Evolutionary conservation across 2,797 vertebrate species (phyloP).

Genomic region (Rhinichthys osculus): DNA sequence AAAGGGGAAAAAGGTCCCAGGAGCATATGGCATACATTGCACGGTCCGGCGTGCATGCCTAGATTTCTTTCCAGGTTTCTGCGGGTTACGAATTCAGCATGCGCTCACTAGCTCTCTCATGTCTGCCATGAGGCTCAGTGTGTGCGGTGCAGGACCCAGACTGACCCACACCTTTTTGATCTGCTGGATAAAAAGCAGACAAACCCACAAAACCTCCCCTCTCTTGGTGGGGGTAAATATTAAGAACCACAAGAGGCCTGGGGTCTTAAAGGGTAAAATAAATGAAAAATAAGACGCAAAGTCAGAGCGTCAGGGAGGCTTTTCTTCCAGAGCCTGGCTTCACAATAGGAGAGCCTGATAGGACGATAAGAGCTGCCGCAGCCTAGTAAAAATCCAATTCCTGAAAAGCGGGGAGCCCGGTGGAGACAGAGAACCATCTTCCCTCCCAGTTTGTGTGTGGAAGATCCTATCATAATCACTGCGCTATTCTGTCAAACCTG

Average conservation of each 20-base stretch:
- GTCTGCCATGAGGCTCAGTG: constrained; percentile 43
- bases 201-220: constrained; percentile 46
- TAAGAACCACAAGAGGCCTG: constrained; percentile 52
- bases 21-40: constrained; percentile 25
- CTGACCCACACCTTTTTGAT: constrained; percentile 52
- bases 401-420: constrained; percentile 61
- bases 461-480: constrained; percentile 63
- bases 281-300: constrained; percentile 69
- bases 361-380: constrained; percentile 64
- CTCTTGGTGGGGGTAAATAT: constrained; percentile 56
- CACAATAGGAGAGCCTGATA: constrained; percentile 69
- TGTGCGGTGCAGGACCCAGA: constrained; percentile 33
- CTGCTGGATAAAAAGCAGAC: constrained; percentile 44
- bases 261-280: constrained; percentile 67
- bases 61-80: constrained; percentile 17
- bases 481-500: constrained; percentile 58
- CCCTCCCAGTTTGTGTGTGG: constrained; percentile 51
- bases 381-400: constrained; percentile 69
- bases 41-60: constrained; percentile 1
- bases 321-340: constrained; percentile 65
- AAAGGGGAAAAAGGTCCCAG: constrained; percentile 36
- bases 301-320: constrained; percentile 64
- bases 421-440: constrained; percentile 62
- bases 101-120: constrained; percentile 39
- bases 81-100: constrained; percentile 9